Conservation (phyloP, 1,140 invertebrate genomes). For the Drosophila dunni region DNA sequence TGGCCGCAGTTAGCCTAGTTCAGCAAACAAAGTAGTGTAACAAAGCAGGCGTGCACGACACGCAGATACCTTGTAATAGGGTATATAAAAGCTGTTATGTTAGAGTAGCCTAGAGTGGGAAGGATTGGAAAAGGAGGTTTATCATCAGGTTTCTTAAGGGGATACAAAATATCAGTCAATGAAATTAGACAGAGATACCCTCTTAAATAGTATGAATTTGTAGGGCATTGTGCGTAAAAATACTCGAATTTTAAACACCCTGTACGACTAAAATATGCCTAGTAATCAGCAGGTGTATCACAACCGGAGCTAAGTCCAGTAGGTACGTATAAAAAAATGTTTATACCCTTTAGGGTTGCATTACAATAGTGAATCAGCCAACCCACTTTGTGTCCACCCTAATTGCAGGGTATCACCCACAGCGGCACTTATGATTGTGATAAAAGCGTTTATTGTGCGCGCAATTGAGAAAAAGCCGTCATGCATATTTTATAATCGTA, state of each 20-base stretch:
- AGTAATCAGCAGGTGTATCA: neutral
- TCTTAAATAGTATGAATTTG: no score
- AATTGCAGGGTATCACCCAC: slow-evolving; percentile 4
- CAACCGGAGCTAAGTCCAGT: no score
- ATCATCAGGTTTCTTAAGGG: neutral
- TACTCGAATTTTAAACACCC: no score
- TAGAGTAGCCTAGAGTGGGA: no score
- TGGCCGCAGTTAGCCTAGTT: slow-evolving; percentile 26
- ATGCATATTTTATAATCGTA: slow-evolving; percentile 67
- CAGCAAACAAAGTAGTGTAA: neutral
- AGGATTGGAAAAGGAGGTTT: no score
- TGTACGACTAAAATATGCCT: neutral
- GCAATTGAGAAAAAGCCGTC: slow-evolving; percentile 63
- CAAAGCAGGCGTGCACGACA: neutral
- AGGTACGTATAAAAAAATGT: no score
- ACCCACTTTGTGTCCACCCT: neutral
- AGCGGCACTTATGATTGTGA: slow-evolving; percentile 17
- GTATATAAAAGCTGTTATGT: no score
- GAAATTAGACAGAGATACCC: no score
- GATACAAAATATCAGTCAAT: no score
- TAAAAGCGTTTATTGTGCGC: slow-evolving; percentile 30
- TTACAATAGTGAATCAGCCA: neutral
- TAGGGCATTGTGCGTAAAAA: no score
- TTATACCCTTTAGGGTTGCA: neutral
- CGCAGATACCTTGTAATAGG: neutral